A percentile compares a stretch with the other conserved stretches of the same genome.
phyloP scores from a whole-genome alignment of 2,113 vertebrate species.

The Tretioscincus oriximinensis region DNA sequence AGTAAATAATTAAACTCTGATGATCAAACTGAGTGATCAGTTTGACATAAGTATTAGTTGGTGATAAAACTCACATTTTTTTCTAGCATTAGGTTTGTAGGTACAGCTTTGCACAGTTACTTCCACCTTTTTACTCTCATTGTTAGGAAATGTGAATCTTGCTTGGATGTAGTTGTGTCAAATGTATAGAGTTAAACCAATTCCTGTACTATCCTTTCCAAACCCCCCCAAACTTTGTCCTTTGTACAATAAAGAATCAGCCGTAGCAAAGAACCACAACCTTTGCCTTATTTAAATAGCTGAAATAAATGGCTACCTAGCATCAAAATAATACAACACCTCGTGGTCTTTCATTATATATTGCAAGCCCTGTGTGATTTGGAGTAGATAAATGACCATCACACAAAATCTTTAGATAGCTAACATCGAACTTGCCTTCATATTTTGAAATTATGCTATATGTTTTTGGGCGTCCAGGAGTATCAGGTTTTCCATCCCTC shows the following conservation, averaged over 20 bases:
- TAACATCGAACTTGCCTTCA: neutral
- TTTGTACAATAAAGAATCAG: neutral
- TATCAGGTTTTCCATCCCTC: neutral
- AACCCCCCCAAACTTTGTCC: neutral
- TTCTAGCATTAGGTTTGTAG: neutral
- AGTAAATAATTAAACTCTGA: neutral
- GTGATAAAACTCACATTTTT: neutral
- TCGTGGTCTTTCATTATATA: neutral
- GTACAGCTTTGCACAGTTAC: neutral
- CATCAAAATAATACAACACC: neutral
- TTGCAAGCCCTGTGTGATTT: neutral
- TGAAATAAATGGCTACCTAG: neutral
- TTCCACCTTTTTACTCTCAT: neutral
- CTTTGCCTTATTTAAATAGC: neutral
- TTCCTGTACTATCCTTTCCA: neutral
- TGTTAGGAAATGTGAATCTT: neutral
- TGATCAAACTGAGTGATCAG: neutral
- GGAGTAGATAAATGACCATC: neutral
- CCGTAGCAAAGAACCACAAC: too few species aligned
- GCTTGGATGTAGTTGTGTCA: neutral
- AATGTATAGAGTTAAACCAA: neutral
- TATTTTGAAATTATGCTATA: neutral
- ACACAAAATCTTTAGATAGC: neutral
- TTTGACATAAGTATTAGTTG: neutral
- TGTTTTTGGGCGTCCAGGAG: neutral